Conservation (phyloP, 2,797 vertebrate species). For the Halcyon chelicuti region DNA sequence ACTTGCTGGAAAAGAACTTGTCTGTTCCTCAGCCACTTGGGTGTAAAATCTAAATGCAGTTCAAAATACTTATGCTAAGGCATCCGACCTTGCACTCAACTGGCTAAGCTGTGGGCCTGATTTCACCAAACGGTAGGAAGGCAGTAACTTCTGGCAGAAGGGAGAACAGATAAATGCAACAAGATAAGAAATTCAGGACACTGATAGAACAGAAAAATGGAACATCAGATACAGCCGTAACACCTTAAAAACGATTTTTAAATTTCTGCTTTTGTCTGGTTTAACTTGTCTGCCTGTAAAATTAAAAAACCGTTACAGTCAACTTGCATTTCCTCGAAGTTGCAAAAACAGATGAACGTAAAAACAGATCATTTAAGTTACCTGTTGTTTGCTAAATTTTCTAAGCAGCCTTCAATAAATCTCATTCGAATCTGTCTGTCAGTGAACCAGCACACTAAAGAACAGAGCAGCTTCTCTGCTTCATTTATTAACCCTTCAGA, state of each 20-base stretch:
- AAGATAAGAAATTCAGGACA: background rate
- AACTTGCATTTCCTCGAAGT: background rate
- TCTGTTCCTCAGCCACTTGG: background rate
- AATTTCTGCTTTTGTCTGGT: background rate
- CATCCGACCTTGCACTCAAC: background rate
- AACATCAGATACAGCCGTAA: background rate
- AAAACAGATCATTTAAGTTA: slow-evolving; percentile 70
- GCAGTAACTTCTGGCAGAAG: background rate
- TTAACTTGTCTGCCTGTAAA: background rate
- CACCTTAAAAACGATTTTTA: background rate
- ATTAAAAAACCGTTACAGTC: background rate
- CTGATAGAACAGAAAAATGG: background rate
- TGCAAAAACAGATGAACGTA: background rate
- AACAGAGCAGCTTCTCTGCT: slow-evolving; percentile 97
- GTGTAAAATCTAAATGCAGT: background rate
- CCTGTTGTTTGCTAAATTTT: slow-evolving; percentile 98
- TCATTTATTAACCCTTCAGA: slow-evolving; percentile 98
- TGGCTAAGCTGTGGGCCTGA: background rate
- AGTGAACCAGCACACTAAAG: slow-evolving; percentile 98
- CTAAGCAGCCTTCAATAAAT: slow-evolving; percentile 98
- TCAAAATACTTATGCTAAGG: background rate
- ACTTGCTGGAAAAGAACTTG: background rate
- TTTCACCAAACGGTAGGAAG: background rate
- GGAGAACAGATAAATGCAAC: background rate
- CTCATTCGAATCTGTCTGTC: slow-evolving; percentile 99